A percentile compares a stretch with the other conserved stretches of the same genome.
These are phyloP conservation scores for Vimba vimba DNA, from an alignment of 2,113 vertebrate species.

Conservation along the genomic window DNA sequence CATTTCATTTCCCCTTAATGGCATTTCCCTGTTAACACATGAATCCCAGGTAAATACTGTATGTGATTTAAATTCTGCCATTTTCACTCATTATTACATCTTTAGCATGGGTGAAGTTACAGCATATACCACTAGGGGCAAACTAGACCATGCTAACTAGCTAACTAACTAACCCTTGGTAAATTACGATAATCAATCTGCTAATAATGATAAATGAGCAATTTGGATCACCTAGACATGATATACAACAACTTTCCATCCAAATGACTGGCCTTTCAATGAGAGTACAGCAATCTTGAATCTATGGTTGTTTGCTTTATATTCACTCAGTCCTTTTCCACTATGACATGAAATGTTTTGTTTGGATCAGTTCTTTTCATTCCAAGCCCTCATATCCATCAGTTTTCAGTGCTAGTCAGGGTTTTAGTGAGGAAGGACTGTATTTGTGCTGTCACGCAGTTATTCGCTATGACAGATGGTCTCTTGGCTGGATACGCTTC, in stretches of 20 bases:
- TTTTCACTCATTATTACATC: neutral
- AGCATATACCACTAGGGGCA: neutral
- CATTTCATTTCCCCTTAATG: neutral
- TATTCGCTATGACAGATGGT: conserved; percentile 56
- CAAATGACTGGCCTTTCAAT: neutral
- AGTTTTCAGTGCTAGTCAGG: neutral
- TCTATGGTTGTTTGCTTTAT: neutral
- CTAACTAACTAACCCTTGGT: too few species aligned
- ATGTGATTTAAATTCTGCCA: neutral
- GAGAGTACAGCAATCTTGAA: neutral
- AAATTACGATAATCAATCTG: too few species aligned
- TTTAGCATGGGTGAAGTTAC: neutral
- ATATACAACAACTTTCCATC: neutral
- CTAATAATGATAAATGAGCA: neutral
- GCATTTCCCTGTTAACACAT: neutral
- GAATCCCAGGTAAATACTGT: neutral
- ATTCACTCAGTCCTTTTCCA: neutral
- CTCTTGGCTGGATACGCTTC: conserved; percentile 54
- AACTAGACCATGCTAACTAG: neutral
- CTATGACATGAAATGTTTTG: neutral
- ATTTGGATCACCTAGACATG: neutral
- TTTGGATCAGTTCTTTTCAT: neutral
- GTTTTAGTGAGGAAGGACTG: conserved; percentile 39
- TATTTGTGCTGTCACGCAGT: conserved; percentile 44
- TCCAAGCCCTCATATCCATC: neutral